phyloP scores from a whole-genome alignment of 1,140 invertebrate species.

The Parapsyche elsis region DNA sequence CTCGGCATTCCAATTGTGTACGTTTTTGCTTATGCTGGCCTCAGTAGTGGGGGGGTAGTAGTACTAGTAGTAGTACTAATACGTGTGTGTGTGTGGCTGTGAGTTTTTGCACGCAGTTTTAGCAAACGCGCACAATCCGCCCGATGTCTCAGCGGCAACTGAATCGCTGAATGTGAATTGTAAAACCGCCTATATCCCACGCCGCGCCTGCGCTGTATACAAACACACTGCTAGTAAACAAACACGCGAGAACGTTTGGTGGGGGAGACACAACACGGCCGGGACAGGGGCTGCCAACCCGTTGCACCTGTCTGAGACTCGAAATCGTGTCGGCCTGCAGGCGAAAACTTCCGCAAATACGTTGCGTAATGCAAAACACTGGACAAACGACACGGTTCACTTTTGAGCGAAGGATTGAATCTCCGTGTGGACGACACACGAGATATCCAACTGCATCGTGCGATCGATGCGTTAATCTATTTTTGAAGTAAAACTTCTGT shows the following conservation, averaged over 20 bases:
- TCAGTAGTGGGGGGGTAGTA: slow-evolving; percentile 32
- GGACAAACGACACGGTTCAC: too few relatives aligned
- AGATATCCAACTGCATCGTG: too few relatives aligned
- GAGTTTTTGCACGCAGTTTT: background rate
- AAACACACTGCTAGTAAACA: slow-evolving; percentile 22
- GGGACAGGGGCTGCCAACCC: slow-evolving; percentile 23
- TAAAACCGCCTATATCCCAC: slow-evolving; percentile 33
- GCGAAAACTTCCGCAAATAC: too few relatives aligned
- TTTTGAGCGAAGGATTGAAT: too few relatives aligned
- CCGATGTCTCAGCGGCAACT: background rate
- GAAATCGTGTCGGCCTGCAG: too few relatives aligned
- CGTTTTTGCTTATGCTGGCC: slow-evolving; percentile 21
- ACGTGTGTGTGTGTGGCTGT: slow-evolving; percentile 22
- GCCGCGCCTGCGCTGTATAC: slow-evolving; percentile 45
- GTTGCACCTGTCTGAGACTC: background rate
- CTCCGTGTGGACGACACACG: too few relatives aligned
- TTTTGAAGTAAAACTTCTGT: too few relatives aligned
- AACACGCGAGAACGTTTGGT: slow-evolving; percentile 1
- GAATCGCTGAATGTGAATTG: slow-evolving; percentile 32
- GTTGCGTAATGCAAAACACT: too few relatives aligned
- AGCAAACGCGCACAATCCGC: background rate
- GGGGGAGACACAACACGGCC: slow-evolving; percentile 18
- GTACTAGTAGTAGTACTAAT: too few relatives aligned
- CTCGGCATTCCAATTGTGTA: slow-evolving; percentile 46
- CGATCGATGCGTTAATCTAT: too few relatives aligned